Conservation (phyloP, 1,140 invertebrate genomes). For the Eueides isabella region DNA sequence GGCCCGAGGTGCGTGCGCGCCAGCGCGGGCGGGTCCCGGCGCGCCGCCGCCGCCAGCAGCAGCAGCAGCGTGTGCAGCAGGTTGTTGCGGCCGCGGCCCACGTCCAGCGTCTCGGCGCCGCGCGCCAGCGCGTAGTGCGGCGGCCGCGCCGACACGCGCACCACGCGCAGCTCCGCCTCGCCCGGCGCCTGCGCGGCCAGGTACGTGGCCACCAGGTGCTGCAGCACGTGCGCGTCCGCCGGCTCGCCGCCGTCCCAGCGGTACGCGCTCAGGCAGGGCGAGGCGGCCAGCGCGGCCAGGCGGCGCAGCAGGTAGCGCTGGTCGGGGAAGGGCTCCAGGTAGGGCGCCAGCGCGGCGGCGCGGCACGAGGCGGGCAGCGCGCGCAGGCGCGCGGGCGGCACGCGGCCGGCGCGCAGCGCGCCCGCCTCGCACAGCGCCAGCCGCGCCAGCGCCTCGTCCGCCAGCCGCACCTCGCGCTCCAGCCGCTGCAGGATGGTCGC, state of each 20-base stretch:
- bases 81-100: conserved; percentile 89
- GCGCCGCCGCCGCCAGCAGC: conserved; percentile 48
- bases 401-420: conserved; percentile 39
- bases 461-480: conserved; percentile 41
- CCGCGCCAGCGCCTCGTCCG: conserved; percentile 40
- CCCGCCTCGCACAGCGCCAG: conserved; percentile 37
- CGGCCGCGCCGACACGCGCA: conserved; percentile 81
- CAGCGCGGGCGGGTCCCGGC: conserved; percentile 46
- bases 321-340: conserved; percentile 79
- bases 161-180: conserved; percentile 38
- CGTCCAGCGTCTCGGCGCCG: conserved; percentile 85
- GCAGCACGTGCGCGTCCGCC: conserved; percentile 89
- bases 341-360: conserved; percentile 63
- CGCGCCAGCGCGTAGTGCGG: conserved; percentile 89
- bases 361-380: conserved; percentile 23
- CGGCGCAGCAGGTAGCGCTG: conserved; percentile 88
- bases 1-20: conserved; percentile 82
- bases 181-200: conserved; percentile 81
- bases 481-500: conserved; percentile 75
- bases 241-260: conserved; percentile 89
- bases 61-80: conserved; percentile 84
- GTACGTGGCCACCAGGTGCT: conserved; percentile 90
- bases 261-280: conserved; percentile 90
- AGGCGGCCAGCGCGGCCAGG: conserved; percentile 84
- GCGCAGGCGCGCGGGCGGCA: conserved; percentile 39